Percentiles rank a stretch among this genome's conserved stretches.
phyloP scores from a whole-genome alignment of 2,113 vertebrate species.

The Ivindomyrus marchei region DNA sequence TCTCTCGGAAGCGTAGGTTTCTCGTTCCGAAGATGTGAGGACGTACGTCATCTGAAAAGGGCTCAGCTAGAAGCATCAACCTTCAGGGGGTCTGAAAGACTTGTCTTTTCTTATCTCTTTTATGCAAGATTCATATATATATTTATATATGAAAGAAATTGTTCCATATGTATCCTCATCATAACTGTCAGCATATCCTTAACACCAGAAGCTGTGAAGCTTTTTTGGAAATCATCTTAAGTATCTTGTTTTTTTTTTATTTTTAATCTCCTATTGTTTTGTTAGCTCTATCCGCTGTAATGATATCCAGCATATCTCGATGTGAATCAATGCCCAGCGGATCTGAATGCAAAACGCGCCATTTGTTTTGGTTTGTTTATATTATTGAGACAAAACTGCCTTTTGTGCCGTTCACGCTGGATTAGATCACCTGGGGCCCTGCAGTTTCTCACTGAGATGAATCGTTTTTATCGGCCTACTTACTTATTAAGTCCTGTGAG shows the following conservation, averaged over 20 bases:
- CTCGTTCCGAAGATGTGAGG: conserved; percentile 15
- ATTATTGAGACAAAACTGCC: conserved; percentile 9
- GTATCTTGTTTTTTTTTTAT: background rate
- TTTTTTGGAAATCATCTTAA: background rate
- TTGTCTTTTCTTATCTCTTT: background rate
- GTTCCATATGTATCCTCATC: background rate
- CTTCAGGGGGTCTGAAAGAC: conserved; percentile 28
- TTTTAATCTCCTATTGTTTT: conserved; percentile 2
- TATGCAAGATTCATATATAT: background rate
- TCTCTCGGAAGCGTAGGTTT: background rate
- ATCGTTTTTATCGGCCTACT: conserved; percentile 8
- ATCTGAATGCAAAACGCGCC: background rate
- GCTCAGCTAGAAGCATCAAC: conserved; percentile 1
- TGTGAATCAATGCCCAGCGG: conserved; percentile 7
- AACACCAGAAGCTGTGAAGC: background rate
- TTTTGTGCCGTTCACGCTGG: background rate
- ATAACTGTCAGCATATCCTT: conserved; percentile 9
- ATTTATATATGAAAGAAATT: background rate
- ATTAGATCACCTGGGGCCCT: conserved; percentile 10
- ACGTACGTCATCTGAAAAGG: conserved; percentile 18
- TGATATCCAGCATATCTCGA: background rate
- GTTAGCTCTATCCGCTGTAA: background rate
- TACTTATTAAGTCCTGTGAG: conserved; percentile 10
- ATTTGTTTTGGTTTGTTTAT: conserved; percentile 13
- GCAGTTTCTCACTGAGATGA: background rate